Percentiles rank a stretch among this genome's conserved stretches.
Evolutionary conservation across 2,888 invertebrate genomes (phyloP).

Genomic region (Cataglyphis cursor): DNA sequence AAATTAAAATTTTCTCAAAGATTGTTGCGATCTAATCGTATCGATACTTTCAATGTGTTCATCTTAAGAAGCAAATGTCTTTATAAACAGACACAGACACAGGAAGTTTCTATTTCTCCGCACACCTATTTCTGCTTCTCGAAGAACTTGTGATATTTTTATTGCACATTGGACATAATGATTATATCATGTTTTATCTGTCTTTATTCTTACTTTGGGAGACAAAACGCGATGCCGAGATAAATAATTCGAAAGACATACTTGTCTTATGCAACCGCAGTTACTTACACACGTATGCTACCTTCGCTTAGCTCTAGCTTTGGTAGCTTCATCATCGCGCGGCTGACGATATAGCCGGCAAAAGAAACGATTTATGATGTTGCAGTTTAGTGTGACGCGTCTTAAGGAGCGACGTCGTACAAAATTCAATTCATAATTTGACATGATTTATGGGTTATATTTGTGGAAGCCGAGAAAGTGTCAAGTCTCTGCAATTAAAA

Average conservation of each 20-base stretch:
- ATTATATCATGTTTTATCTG: background rate
- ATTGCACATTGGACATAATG: background rate
- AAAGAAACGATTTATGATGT: slow-evolving; percentile 59
- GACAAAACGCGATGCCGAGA: slow-evolving; percentile 60
- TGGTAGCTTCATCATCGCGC: slow-evolving; percentile 57
- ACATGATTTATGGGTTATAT: slow-evolving; percentile 54
- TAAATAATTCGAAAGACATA: slow-evolving; percentile 66
- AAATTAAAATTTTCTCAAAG: background rate
- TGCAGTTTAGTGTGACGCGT: slow-evolving; percentile 58
- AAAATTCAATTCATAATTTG: slow-evolving; percentile 58
- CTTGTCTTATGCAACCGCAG: slow-evolving; percentile 32
- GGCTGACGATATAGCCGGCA: slow-evolving; percentile 53
- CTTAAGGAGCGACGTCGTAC: slow-evolving; percentile 53
- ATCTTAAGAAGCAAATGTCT: background rate
- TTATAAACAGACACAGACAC: background rate
- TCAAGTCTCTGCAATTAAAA: slow-evolving; percentile 43
- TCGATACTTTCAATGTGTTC: background rate
- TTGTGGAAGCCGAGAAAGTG: slow-evolving; percentile 34
- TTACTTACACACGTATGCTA: background rate
- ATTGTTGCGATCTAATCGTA: background rate
- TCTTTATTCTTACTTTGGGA: slow-evolving; percentile 4
- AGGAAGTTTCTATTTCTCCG: background rate
- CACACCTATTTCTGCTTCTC: background rate
- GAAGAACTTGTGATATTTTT: background rate
- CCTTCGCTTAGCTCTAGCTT: slow-evolving; percentile 49